These are phyloP conservation scores for Zosterops japonicus DNA, from an alignment of 2,113 vertebrate genomes.

Conservation along the genomic window DNA sequence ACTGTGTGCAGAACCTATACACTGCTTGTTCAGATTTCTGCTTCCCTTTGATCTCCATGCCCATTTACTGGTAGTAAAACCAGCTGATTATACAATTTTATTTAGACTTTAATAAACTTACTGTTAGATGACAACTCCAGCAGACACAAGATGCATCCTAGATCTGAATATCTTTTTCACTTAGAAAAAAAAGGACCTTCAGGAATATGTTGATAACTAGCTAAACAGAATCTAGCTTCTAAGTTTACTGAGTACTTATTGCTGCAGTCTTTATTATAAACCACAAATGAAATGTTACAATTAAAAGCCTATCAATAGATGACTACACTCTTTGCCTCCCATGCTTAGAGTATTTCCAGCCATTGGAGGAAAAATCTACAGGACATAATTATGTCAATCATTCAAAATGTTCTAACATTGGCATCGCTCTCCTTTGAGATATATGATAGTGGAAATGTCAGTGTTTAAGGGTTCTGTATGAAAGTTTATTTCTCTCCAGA, in stretches of 20 bases:
- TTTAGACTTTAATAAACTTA: background rate
- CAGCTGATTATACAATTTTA: background rate
- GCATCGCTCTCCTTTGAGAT: background rate
- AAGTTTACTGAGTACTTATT: background rate
- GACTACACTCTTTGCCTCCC: background rate
- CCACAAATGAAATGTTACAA: background rate
- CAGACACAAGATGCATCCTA: background rate
- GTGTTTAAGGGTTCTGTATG: background rate
- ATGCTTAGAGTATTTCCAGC: background rate
- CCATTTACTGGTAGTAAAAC: background rate
- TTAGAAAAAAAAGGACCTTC: background rate
- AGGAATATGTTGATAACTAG: background rate
- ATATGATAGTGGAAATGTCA: background rate
- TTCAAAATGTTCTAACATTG: background rate
- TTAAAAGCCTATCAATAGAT: background rate
- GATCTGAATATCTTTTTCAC: background rate
- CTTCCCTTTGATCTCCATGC: slow-evolving; percentile 3
- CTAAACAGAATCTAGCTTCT: background rate
- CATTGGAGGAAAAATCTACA: background rate
- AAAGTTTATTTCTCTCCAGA: background rate
- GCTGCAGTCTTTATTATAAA: background rate
- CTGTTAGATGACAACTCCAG: background rate
- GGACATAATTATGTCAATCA: background rate
- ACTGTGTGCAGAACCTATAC: background rate
- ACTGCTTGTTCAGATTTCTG: background rate